Conservation (phyloP, 2,888 invertebrate genomes). For the Acanthopleura granulata region DNA sequence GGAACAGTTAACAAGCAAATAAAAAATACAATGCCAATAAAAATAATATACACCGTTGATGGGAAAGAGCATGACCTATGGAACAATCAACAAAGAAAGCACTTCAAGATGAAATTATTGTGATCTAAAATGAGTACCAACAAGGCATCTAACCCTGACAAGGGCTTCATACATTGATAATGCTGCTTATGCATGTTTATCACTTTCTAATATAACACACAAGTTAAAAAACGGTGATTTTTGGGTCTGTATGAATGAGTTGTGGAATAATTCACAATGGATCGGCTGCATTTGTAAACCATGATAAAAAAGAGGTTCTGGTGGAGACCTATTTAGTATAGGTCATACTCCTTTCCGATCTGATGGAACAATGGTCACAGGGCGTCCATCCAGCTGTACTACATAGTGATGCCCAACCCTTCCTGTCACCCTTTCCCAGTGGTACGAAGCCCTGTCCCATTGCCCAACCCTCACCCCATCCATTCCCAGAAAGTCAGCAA, state of each 20-base stretch:
- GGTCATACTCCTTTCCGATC: slow-evolving; percentile 5
- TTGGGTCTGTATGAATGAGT: no score
- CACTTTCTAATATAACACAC: no score
- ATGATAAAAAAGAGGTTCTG: no score
- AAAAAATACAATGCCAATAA: slow-evolving; percentile 2
- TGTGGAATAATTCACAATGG: no score
- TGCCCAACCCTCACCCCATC: neutral
- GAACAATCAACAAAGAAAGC: neutral
- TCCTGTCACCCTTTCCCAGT: neutral
- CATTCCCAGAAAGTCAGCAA: no score
- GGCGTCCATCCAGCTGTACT: slow-evolving; percentile 2
- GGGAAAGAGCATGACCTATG: slow-evolving; percentile 18
- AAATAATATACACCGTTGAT: neutral
- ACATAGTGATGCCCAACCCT: neutral
- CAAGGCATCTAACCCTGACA: neutral
- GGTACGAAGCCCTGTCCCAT: neutral
- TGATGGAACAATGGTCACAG: neutral
- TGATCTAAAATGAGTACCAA: neutral
- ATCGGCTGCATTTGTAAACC: no score
- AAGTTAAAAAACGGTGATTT: no score
- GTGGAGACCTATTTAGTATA: neutral
- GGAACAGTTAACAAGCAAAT: neutral
- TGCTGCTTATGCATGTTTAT: no score
- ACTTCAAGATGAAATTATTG: slow-evolving; percentile 3
- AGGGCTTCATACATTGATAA: no score